Evolutionary conservation across 1,140 invertebrate genomes (phyloP), one percentile per base, ranked within the genome.

Genomic region (Drosophila punjabiensis): DNA sequence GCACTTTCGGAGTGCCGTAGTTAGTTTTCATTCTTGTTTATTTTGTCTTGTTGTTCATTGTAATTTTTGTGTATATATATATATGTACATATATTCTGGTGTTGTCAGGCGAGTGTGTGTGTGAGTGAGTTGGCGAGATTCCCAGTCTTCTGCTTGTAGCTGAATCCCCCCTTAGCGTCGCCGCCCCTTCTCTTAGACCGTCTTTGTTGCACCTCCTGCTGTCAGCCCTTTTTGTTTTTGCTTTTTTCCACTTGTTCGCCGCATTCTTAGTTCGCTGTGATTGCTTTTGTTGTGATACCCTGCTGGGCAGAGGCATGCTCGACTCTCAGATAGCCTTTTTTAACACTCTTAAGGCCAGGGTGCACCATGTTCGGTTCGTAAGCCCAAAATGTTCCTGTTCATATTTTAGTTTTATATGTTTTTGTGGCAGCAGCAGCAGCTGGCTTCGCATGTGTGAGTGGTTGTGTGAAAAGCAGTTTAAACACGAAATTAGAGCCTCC

Each of bases 401-500:
- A 53, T 73, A 35, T 79, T 63, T 70, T 64, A 28, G 56, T 50
- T 47, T 53, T 48, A 30, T 73, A 43, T 73, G 62, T 84, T 75
- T 30, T 48, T 81, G 73, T 79, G 74, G 77, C 71, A 75, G 48
- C 71, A 68, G 63, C 24, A 24, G 24, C 24, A 24, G 24, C 24
- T 75, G 77, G 58, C 18, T 45, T 48, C 74, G 48, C 74, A 43
- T 53, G 52, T 58, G 53, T 39, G 68, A 74, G 70, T 74, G 53
- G 68, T 61, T 74, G 67, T 87, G 79, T 82, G 80, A 88, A 88
- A 87, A 87, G 85, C 84, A 83, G 84, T 88, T 88, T 89, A 84
- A 84, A 88, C 85, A 88, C 81, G 84, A 88, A 88, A 88, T 88
- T 88, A 88, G 84, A 88, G 77, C 85, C 68, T 73, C 71, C 48